Evolutionary conservation across 2,797 vertebrate genomes (phyloP).

Genomic region (Miichthys miiuy): DNA sequence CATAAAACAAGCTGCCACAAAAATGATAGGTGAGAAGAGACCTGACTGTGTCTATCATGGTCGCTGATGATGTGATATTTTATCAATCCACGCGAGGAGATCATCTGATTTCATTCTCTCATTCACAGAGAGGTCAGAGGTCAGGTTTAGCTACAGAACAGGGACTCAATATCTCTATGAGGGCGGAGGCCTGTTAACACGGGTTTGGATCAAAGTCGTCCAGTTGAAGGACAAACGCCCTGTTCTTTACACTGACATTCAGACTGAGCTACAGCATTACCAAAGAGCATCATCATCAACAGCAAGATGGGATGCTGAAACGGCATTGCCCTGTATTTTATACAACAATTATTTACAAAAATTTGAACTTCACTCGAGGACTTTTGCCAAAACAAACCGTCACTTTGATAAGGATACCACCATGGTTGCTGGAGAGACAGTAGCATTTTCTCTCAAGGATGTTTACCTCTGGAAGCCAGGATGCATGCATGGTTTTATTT

Average conservation of each 20-base stretch:
- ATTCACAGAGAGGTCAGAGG: conserved; percentile 21
- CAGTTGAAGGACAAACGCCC: conserved; percentile 6
- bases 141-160: conserved; percentile 34
- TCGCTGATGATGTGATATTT: neutral
- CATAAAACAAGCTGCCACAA: conserved; percentile 50
- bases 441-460: conserved; percentile 74
- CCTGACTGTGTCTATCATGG: conserved; percentile 4
- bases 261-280: conserved; percentile 11
- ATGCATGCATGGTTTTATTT: conserved; percentile 60
- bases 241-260: neutral
- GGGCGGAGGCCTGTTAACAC: neutral
- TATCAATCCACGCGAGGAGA: neutral
- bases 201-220: neutral
- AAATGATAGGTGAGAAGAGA: conserved; percentile 14
- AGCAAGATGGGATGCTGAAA: neutral
- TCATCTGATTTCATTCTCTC: neutral
- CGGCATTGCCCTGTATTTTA: neutral
- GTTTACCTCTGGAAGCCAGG: conserved; percentile 79
- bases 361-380: conserved; percentile 44
- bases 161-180: neutral
- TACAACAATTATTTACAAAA: conserved; percentile 36
- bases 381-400: conserved; percentile 77
- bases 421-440: conserved; percentile 61
- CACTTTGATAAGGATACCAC: conserved; percentile 77
- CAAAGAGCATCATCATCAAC: neutral